Evolutionary conservation across 1,140 invertebrate species (phyloP).

Genomic region (Lutraria rhynchaena): DNA sequence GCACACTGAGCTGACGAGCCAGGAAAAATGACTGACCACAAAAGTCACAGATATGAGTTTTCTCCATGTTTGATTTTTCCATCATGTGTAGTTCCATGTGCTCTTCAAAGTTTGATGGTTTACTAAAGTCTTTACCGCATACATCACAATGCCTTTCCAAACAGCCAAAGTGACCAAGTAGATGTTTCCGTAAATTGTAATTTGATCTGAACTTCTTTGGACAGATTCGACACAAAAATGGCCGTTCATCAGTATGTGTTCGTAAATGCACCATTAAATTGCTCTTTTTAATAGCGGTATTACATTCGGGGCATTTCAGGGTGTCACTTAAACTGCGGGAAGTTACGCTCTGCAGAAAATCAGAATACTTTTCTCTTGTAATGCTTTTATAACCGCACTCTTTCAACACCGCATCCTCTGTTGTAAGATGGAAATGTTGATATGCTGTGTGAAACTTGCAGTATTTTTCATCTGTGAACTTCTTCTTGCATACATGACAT

Average conservation of each 20-base stretch:
- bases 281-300: conserved; percentile 69
- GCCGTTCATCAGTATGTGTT: conserved; percentile 73
- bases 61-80: conserved; percentile 70
- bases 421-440: conserved; percentile 72
- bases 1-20: conserved; percentile 85
- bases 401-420: conserved; percentile 67
- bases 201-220: conserved; percentile 68
- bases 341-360: conserved; percentile 69
- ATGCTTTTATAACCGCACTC: conserved; percentile 67
- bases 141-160: conserved; percentile 70
- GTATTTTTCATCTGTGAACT: conserved; percentile 72
- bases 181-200: conserved; percentile 75
- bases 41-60: conserved; percentile 83
- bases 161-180: conserved; percentile 75
- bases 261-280: conserved; percentile 76
- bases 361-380: conserved; percentile 68
- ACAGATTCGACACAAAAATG: conserved; percentile 76
- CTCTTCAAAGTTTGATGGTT: conserved; percentile 66
- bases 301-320: conserved; percentile 77
- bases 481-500: conserved; percentile 74
- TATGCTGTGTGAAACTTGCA: conserved; percentile 75
- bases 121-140: conserved; percentile 77
- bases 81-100: conserved; percentile 73
- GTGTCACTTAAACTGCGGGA: conserved; percentile 58
- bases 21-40: conserved; percentile 85